Base-by-base conservation (phyloP, 2,888 invertebrate species). In the Gortyna flavago region DNA sequence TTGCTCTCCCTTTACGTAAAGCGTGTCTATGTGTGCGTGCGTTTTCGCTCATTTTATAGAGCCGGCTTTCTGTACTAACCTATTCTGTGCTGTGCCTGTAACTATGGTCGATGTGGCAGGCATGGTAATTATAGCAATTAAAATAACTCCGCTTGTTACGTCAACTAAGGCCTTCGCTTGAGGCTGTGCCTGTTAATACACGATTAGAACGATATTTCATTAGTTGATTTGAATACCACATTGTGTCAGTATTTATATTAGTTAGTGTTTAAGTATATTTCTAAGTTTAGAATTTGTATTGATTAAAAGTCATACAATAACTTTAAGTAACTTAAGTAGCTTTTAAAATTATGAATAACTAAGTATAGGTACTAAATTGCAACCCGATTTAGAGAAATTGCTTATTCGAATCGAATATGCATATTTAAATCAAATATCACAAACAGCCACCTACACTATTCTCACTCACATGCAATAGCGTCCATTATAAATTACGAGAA, bases 41-140 rank as follows among this genome's bases (percentile, higher is more conserved):
- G 21, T 41, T 67, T 29, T 38, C 1, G 2, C 0, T 29, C 2
- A 11, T n/a, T 29, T 35, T 35, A 35, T 29, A 4, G 0, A 62
- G 9, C 35, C 0, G 16, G 9, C n/a, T 25, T 80, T 79, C 74
- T 79, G 51, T 29, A 48, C 21, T 21, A 54, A 2, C 51, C 25
- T 44, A 61, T 66, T 35, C n/a, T 61, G 11, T 66, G 69, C 69
- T 61, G 64, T 57, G n/a, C 54, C 67, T 73, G 75, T 61, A 64
- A 18, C 32, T 75, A 44, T 83, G 62, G 82, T 75, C 65, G 74
- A 72, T 86, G 86, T 75, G 77, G 83, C 51, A 66, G 76, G 88
- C 85, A 83, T 88, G n/a, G 85, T 88, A 87, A 87, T 86, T 83
- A 81, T 72, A 79, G 66, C 81, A 88, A 88, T 88, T 88, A 79